These are phyloP conservation scores for Aphyosemion australe DNA, from an alignment of 2,113 vertebrate species.

Conservation along the genomic window DNA sequence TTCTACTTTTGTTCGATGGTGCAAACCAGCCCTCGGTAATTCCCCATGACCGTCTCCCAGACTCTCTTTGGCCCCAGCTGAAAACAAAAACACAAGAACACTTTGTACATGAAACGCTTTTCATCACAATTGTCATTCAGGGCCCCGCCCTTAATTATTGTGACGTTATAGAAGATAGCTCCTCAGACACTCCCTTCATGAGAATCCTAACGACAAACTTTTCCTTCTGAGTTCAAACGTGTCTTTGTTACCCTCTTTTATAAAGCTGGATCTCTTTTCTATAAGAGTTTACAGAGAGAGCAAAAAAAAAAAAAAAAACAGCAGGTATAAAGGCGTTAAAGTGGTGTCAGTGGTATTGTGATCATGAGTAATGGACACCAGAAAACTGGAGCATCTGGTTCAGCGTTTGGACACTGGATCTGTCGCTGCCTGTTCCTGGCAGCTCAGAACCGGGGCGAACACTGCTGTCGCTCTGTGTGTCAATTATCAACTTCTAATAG, in stretches of 20 bases:
- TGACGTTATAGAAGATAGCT: neutral
- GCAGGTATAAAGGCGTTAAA: slow-evolving; percentile 4
- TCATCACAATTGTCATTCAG: neutral
- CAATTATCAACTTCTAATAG: slow-evolving; percentile 36
- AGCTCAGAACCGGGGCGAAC: slow-evolving; percentile 35
- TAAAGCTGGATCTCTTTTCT: no score
- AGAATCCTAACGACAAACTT: no score
- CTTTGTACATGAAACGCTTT: neutral
- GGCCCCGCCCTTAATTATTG: neutral
- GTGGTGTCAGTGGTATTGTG: slow-evolving; percentile 29
- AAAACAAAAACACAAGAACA: slow-evolving; percentile 2
- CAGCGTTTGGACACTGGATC: slow-evolving; percentile 53
- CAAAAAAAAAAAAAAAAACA: neutral
- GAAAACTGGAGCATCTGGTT: slow-evolving; percentile 34
- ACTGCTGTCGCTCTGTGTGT: slow-evolving; percentile 10
- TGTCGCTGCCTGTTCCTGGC: slow-evolving; percentile 18
- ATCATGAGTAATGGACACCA: slow-evolving; percentile 62
- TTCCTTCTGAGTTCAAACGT: no score
- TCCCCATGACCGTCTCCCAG: neutral
- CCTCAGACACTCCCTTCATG: neutral
- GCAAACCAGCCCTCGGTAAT: neutral
- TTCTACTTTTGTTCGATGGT: no score
- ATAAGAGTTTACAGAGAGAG: neutral
- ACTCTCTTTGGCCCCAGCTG: neutral
- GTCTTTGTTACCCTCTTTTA: no score